Evolutionary conservation across 2,113 vertebrate species (phyloP), one percentile per base, ranked within the genome.

Genomic region (Phocoena sinus): DNA sequence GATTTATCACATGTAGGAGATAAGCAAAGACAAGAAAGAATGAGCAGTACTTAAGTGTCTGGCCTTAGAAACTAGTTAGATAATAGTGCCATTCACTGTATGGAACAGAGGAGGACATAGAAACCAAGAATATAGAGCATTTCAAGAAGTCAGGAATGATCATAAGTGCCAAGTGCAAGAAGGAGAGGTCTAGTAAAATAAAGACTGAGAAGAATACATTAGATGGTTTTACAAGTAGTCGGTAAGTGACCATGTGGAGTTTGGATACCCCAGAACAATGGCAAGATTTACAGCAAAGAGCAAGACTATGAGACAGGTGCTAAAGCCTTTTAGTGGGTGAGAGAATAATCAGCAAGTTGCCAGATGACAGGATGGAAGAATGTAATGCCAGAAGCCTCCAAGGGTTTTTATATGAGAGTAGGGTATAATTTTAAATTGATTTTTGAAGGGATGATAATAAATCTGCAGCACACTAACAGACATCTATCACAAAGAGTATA

Each of bases 391-490:
- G 60, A 80, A 77, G 23, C 73, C 85, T 76, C 33, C 12, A 33
- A 17, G 56, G 21, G 21, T 23, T 93, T 91, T 58, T 12, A 68
- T 23, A 74, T 38, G 21, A 58, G 33, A n/a, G 15, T 5, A 4
- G 31, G 20, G n/a, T 88, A 17, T 50, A n/a, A 58, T 68, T 93
- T 50, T 85, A 71, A 92, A 84, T 94, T 92, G 92, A 94, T 60
- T 96, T 90, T 92, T 76, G 76, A 86, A 74, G 65, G 74, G 25
- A 86, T 11, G 63, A n/a, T 38, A n/a, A 44, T 89, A 84, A 90
- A 84, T 81, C 28, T 86, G 3, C 3, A 31, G 38, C 18, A 63
- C 41, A 15, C 4, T 70, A 79, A 68, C 11, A 79, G 62, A 84
- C 13, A 50, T 38, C 53, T 73, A 76, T 73, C 84, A 68, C 11